Evolutionary conservation across 2,888 invertebrate genomes (phyloP).

Genomic region (Stenotaenia linearis): DNA sequence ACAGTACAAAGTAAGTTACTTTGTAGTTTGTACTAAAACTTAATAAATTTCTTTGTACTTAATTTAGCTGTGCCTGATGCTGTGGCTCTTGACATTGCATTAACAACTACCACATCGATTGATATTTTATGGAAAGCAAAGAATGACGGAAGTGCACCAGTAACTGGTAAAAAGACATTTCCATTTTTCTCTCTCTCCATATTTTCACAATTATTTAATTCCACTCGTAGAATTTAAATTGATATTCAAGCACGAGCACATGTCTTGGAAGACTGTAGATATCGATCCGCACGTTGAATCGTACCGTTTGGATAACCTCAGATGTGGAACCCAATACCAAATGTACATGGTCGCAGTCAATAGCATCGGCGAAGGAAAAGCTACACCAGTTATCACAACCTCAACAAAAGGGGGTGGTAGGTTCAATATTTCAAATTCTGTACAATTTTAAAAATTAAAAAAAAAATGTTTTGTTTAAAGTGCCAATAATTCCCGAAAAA

Average conservation of each 20-base stretch:
- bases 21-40: background rate
- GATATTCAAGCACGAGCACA: background rate
- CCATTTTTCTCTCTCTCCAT: background rate
- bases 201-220: no score
- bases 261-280: slow-evolving; percentile 55
- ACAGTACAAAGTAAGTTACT: slow-evolving; percentile 65
- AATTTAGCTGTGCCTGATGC: slow-evolving; percentile 55
- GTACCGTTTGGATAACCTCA: background rate
- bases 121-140: slow-evolving; percentile 46
- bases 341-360: background rate
- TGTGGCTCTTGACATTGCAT: slow-evolving; percentile 58
- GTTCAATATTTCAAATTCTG: no score
- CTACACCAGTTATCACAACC: background rate
- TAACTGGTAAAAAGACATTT: background rate
- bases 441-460: no score
- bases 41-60: background rate
- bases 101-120: slow-evolving; percentile 66
- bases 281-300: slow-evolving; percentile 43
- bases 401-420: slow-evolving; percentile 17
- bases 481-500: slow-evolving; percentile 7
- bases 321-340: background rate
- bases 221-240: background rate
- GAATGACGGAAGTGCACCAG: slow-evolving; percentile 27
- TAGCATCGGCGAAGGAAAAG: background rate
- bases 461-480: no score